A percentile compares a stretch with the other conserved stretches of the same genome.
These are phyloP conservation scores for Perdix hodgsoniae DNA, from an alignment of 2,797 vertebrate genomes.

Conservation along the genomic window DNA sequence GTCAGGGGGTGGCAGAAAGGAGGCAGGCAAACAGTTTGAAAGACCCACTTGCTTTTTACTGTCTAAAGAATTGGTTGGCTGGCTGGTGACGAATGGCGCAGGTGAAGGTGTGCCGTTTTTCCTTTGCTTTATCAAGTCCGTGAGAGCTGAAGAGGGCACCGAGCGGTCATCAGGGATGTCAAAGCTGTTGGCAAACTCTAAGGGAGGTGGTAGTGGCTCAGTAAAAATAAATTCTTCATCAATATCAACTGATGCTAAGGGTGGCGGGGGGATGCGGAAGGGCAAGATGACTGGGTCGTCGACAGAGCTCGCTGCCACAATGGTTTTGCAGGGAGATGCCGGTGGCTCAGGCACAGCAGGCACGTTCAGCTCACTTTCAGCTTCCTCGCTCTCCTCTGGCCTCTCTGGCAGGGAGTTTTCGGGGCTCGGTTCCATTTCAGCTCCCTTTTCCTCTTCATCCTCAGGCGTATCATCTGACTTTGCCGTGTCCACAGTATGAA, in stretches of 20 bases:
- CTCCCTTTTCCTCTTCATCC: conserved; percentile 77
- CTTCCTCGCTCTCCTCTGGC: conserved; percentile 82
- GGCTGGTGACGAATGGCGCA: conserved; percentile 80
- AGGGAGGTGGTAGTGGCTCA: conserved; percentile 94
- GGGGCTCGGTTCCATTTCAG: conserved; percentile 70
- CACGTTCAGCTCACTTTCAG: conserved; percentile 74
- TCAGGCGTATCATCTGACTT: conserved; percentile 78
- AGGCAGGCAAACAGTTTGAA: conserved; percentile 88
- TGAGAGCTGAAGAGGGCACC: conserved; percentile 73
- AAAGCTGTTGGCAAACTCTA: conserved; percentile 98
- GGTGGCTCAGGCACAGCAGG: conserved; percentile 73
- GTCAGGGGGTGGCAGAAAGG: conserved; percentile 89
- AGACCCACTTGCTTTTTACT: conserved; percentile 82
- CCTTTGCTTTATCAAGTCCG: conserved; percentile 87
- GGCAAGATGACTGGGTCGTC: conserved; percentile 92
- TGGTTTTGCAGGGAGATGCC: conserved; percentile 83
- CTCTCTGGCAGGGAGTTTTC: conserved; percentile 78
- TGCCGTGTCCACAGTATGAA: conserved; percentile 87
- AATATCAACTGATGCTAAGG: conserved; percentile 92
- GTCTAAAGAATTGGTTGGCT: conserved; percentile 77
- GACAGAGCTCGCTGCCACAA: conserved; percentile 87
- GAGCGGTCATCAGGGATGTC: conserved; percentile 93
- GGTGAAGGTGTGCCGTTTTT: conserved; percentile 78
- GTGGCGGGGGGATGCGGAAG: conserved; percentile 94
- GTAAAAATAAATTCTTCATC: conserved; percentile 97